Evolutionary conservation across 2,113 vertebrate species (phyloP).

Genomic region (Stigmatopora nigra): DNA sequence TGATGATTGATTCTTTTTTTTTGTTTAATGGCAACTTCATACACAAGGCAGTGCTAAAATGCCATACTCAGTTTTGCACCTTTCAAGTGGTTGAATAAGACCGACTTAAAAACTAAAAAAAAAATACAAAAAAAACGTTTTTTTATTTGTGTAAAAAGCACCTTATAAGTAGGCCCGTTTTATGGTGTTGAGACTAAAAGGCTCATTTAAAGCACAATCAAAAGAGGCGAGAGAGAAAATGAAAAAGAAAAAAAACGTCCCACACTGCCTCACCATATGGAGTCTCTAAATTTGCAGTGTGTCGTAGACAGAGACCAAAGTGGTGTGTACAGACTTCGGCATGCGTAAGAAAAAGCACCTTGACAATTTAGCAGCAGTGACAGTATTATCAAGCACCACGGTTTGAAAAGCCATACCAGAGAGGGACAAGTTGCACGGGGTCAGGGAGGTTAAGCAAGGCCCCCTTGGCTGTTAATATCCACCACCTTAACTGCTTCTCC

Average conservation of each 20-base stretch:
- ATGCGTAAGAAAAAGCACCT: conserved; percentile 28
- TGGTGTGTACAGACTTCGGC: conserved; percentile 27
- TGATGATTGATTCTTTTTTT: conserved; percentile 21
- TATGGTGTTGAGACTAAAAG: conserved; percentile 26
- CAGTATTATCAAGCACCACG: conserved; percentile 59
- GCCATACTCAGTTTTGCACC: conserved; percentile 47
- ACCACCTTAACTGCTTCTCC: conserved; percentile 4
- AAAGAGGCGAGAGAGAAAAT: neutral
- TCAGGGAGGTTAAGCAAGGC: neutral
- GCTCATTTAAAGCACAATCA: conserved; percentile 41
- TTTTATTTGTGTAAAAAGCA: conserved; percentile 51
- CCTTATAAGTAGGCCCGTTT: conserved; percentile 59
- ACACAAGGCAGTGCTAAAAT: conserved; percentile 23
- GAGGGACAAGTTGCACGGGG: conserved; percentile 28
- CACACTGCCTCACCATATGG: conserved; percentile 8
- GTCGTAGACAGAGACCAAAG: conserved; percentile 44
- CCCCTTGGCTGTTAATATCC: neutral
- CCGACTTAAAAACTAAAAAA: conserved; percentile 52
- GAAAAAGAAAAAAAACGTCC: neutral
- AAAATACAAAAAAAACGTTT: conserved; percentile 13
- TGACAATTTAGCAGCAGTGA: conserved; percentile 58
- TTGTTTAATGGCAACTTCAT: conserved; percentile 30
- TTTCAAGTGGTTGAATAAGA: conserved; percentile 61
- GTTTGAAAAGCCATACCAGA: conserved; percentile 58
- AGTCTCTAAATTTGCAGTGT: conserved; percentile 10